Evolutionary conservation across 1,140 invertebrate species (phyloP).

Genomic region (Zaprionus tsacasi): DNA sequence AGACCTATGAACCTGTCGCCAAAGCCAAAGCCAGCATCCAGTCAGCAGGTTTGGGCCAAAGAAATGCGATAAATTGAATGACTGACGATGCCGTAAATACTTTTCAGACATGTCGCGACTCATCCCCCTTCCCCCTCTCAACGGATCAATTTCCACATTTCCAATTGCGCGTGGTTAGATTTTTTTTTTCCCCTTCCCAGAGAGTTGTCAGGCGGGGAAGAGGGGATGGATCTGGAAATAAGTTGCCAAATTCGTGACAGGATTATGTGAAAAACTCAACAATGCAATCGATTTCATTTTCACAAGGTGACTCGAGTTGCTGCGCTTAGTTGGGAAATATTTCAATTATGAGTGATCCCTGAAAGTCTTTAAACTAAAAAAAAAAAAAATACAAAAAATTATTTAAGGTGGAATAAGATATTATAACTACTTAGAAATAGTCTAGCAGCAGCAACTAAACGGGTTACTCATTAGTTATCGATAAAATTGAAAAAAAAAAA

Average conservation of each 20-base stretch:
- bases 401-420: too few species aligned
- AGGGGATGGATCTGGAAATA: neutral
- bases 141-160: conserved; percentile 47
- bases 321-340: neutral
- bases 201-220: conserved; percentile 33
- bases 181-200: conserved; percentile 21
- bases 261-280: conserved; percentile 20
- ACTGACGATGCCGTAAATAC: conserved; percentile 81
- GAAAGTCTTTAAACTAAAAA: too few species aligned
- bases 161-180: conserved; percentile 75
- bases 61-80: conserved; percentile 82
- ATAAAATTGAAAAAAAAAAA: too few species aligned
- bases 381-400: too few species aligned
- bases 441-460: too few species aligned
- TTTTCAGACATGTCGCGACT: conserved; percentile 68
- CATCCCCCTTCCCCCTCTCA: neutral
- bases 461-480: too few species aligned
- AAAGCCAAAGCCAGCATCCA: conserved; percentile 28
- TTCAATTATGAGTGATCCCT: conserved; percentile 48
- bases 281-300: conserved; percentile 15
- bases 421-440: too few species aligned
- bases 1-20: conserved; percentile 80
- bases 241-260: conserved; percentile 33
- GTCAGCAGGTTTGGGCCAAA: conserved; percentile 58
- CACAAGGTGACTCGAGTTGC: neutral